Evolutionary conservation across 2,797 vertebrate species (phyloP).

Genomic region (Phaenicophaeus curvirostris): DNA sequence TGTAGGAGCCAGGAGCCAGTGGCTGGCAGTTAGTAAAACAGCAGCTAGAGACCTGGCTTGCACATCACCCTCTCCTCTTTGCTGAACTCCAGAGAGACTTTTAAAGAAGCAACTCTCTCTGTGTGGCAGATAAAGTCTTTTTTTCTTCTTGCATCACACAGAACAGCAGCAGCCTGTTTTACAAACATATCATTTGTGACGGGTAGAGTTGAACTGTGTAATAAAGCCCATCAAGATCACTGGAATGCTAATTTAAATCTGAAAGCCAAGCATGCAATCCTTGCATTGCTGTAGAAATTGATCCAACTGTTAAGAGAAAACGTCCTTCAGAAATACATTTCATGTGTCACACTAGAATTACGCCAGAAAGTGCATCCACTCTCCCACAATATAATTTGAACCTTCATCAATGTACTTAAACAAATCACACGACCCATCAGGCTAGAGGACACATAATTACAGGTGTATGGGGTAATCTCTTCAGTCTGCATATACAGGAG

Average conservation of each 20-base stretch:
- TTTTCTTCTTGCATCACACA: background rate
- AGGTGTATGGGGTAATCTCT: background rate
- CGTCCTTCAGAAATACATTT: background rate
- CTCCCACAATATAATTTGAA: background rate
- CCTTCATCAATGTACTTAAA: background rate
- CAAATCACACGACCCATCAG: background rate
- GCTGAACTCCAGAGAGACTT: background rate
- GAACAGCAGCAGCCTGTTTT: background rate
- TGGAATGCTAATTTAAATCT: background rate
- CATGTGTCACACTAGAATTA: background rate
- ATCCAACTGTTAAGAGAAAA: background rate
- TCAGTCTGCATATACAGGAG: background rate
- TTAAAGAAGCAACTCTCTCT: background rate
- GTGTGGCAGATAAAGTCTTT: background rate
- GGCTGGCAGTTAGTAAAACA: background rate
- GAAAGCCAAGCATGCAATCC: background rate
- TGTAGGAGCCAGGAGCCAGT: background rate
- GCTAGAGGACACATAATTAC: background rate
- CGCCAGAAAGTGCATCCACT: background rate
- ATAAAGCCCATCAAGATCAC: background rate
- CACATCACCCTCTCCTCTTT: background rate
- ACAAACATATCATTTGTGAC: background rate
- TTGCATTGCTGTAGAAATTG: background rate
- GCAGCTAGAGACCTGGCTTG: background rate
- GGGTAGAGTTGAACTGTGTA: background rate